Percentiles rank a stretch among this genome's conserved stretches.
phyloP scores from a whole-genome alignment of 2,113 vertebrate species.

The Calonectris borealis region DNA sequence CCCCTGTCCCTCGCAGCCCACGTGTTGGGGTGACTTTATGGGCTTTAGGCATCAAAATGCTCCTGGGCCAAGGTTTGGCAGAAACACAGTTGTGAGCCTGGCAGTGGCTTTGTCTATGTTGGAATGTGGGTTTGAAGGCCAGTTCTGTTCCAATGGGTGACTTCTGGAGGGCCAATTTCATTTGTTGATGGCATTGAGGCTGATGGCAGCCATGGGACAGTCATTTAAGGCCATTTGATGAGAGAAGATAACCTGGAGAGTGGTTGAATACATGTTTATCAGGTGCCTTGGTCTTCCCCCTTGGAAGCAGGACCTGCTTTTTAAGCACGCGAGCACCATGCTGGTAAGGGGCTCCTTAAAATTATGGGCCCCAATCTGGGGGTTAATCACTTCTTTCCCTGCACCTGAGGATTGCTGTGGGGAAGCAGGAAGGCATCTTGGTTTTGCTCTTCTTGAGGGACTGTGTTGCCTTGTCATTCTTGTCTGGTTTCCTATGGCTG shows the following conservation, averaged over 20 bases:
- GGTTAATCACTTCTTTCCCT: not conserved
- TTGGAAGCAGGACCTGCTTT: not conserved
- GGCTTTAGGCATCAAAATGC: not conserved
- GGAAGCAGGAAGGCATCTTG: not conserved
- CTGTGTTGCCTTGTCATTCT: fast-evolving
- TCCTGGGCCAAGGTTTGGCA: not conserved
- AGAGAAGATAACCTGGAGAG: not conserved
- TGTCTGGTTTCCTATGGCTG: not conserved
- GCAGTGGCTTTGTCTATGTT: not conserved
- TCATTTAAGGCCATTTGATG: not conserved
- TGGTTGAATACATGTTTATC: not conserved
- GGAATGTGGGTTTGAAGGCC: not conserved
- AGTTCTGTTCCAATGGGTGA: not conserved
- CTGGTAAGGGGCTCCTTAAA: not conserved
- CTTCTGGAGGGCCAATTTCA: not conserved
- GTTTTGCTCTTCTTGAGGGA: not conserved
- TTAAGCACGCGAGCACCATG: fast-evolving
- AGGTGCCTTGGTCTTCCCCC: not conserved
- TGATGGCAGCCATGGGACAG: not conserved
- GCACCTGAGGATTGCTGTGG: not conserved
- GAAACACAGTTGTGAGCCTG: not conserved
- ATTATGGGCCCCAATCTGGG: fast-evolving
- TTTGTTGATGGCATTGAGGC: not conserved
- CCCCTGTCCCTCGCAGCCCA: fast-evolving
- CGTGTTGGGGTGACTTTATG: fast-evolving